phyloP scores from a whole-genome alignment of 2,888 invertebrate genomes.

The Aleiodes alternator region DNA sequence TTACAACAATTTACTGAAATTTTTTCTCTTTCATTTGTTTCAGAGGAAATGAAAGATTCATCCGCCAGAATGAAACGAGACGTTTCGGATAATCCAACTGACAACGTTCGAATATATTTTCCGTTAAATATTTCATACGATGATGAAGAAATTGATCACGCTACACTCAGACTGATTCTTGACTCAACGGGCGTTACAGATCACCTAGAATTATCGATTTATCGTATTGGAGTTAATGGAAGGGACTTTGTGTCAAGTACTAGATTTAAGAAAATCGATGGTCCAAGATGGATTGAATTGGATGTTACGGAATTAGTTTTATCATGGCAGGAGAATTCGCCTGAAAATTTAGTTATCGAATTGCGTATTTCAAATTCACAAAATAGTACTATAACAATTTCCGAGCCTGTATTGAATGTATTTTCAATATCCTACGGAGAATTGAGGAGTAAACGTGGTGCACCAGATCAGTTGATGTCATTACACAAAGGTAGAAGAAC shows the following conservation, averaged over 20 bases:
- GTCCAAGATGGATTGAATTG: slow-evolving; percentile 80
- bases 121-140: slow-evolving; percentile 60
- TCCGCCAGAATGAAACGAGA: slow-evolving; percentile 7
- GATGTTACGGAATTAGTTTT: slow-evolving; percentile 78
- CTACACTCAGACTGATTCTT: slow-evolving; percentile 75
- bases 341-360: slow-evolving; percentile 77
- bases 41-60: slow-evolving; percentile 19
- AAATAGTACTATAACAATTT: slow-evolving; percentile 59
- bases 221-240: slow-evolving; percentile 54
- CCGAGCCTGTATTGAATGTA: slow-evolving; percentile 69
- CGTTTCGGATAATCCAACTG: background rate
- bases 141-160: slow-evolving; percentile 73
- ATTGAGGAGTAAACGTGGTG: slow-evolving; percentile 57
- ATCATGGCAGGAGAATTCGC: slow-evolving; percentile 75
- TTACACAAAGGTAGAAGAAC: slow-evolving; percentile 75
- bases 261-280: slow-evolving; percentile 67
- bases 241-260: slow-evolving; percentile 72
- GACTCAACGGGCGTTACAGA: slow-evolving; percentile 49
- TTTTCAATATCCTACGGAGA: slow-evolving; percentile 58
- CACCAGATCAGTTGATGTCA: slow-evolving; percentile 67
- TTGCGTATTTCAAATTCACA: slow-evolving; percentile 75
- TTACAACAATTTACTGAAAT: no score
- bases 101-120: slow-evolving; percentile 55
- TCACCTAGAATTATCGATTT: slow-evolving; percentile 61
- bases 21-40: background rate